Conservation (phyloP, 2,797 vertebrate genomes). For the Ptychobarbus kaznakovi region DNA sequence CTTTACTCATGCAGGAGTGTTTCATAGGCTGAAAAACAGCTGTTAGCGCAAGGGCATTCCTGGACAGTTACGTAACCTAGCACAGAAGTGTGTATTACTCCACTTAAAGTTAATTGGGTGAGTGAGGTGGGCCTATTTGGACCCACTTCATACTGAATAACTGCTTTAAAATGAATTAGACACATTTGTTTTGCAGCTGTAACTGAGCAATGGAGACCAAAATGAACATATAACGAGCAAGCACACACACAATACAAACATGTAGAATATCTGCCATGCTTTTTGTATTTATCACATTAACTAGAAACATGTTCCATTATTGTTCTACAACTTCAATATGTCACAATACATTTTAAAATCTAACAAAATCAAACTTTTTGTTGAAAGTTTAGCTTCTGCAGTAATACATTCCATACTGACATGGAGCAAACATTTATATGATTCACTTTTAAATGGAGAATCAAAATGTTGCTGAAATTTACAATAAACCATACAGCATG, state of each 20-base stretch:
- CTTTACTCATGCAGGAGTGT: conserved; percentile 49
- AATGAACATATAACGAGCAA: not conserved
- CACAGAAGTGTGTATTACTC: conserved; percentile 7
- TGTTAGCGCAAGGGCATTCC: conserved; percentile 20
- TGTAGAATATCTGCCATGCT: not conserved
- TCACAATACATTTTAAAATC: not conserved
- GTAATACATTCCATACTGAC: not conserved
- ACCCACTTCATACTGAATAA: conserved; percentile 8
- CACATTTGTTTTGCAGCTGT: conserved; percentile 1
- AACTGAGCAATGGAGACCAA: not conserved
- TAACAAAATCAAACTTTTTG: not conserved
- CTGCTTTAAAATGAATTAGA: conserved; percentile 6
- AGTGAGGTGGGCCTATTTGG: conserved; percentile 2
- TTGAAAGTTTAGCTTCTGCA: not conserved
- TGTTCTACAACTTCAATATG: not conserved
- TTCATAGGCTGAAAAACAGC: conserved; percentile 40
- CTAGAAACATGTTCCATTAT: not conserved
- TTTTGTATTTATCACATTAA: not conserved
- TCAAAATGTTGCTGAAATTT: not conserved
- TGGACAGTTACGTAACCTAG: conserved; percentile 9
- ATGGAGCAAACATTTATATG: not conserved
- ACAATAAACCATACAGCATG: not conserved
- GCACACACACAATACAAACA: not conserved
- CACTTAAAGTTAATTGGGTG: conserved; percentile 32
- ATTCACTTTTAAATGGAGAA: not conserved